Conservation (phyloP, 2,797 vertebrate genomes). For the Scleropages formosus region DNA sequence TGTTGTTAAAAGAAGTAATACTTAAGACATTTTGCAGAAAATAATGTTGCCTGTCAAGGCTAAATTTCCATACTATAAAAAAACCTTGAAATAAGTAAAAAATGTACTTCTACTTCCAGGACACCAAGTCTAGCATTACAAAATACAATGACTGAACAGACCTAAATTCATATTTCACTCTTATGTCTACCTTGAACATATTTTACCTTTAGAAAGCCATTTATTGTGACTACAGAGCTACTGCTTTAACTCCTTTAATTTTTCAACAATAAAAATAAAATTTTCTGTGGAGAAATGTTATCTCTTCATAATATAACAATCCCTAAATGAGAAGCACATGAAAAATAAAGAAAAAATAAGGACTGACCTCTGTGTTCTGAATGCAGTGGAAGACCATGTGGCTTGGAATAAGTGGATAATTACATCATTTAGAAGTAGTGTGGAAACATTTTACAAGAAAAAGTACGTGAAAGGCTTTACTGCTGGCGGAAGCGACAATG, state of each 20-base stretch:
- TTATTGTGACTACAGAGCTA: background rate
- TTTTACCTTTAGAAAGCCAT: slow-evolving; percentile 2
- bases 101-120: too few relatives aligned
- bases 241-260: background rate
- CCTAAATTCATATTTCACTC: background rate
- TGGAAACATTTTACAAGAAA: slow-evolving; percentile 69
- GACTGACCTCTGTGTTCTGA: slow-evolving; percentile 27
- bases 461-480: slow-evolving; percentile 70
- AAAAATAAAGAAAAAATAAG: slow-evolving; percentile 47
- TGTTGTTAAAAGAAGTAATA: background rate
- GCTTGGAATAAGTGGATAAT: slow-evolving; percentile 62
- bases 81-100: too few relatives aligned
- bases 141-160: background rate
- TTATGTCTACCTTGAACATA: background rate
- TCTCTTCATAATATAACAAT: slow-evolving; percentile 60
- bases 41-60: too few relatives aligned
- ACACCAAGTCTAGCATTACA: too few relatives aligned
- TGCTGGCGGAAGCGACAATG: slow-evolving; percentile 71
- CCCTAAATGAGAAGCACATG: slow-evolving; percentile 65
- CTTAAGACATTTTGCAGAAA: background rate
- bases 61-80: too few relatives aligned
- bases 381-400: background rate
- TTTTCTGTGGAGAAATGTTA: slow-evolving; percentile 58
- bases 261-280: background rate
- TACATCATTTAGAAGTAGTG: slow-evolving; percentile 74